phyloP scores from a whole-genome alignment of 2,113 vertebrate genomes.

The Vidua chalybeata region DNA sequence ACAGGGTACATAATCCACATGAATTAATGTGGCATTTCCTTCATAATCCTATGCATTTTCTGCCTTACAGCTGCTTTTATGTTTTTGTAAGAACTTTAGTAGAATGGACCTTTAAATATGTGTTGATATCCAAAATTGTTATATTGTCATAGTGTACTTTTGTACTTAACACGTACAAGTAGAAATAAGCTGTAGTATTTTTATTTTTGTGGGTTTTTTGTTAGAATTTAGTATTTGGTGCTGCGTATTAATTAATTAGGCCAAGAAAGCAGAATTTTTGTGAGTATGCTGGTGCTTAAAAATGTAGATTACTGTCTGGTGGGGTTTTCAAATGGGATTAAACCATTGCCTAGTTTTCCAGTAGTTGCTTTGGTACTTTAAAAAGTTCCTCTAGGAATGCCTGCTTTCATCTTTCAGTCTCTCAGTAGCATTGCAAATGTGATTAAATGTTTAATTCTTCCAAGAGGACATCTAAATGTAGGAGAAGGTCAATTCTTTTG shows the following conservation, averaged over 20 bases:
- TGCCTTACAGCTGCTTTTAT: not conserved
- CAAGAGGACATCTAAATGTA: not conserved
- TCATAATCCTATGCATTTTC: conserved; percentile 16
- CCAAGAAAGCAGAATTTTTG: not conserved
- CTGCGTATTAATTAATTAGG: not conserved
- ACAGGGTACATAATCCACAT: not conserved
- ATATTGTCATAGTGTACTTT: not conserved
- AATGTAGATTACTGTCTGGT: not conserved
- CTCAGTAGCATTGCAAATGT: not conserved
- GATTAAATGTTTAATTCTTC: not conserved
- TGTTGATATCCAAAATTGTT: not conserved
- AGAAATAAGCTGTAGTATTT: not conserved
- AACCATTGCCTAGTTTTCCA: not conserved
- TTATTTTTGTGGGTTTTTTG: not conserved
- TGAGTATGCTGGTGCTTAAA: not conserved
- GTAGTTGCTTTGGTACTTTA: not conserved
- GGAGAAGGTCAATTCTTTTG: not conserved
- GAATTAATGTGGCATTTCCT: conserved; percentile 28
- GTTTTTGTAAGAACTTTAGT: not conserved
- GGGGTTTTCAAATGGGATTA: not conserved
- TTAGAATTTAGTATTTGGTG: not conserved
- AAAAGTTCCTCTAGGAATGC: not conserved
- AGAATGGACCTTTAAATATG: not conserved
- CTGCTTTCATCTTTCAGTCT: not conserved
- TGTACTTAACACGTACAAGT: not conserved